Base-by-base conservation (phyloP, 2,113 vertebrate genomes). In the Chiloscyllium plagiosum region DNA sequence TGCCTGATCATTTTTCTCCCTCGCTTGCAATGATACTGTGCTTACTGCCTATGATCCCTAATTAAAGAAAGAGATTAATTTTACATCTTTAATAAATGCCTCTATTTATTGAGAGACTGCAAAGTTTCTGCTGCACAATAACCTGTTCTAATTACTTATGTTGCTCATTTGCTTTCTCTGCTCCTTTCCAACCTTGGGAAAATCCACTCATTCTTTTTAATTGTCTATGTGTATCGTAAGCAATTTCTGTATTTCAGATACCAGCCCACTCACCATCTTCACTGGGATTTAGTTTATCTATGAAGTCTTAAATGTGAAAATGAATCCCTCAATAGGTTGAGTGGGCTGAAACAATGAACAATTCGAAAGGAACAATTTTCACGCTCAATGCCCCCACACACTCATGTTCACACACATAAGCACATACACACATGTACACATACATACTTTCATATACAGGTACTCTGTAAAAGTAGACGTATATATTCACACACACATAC, bases 21-120 rank as follows among this genome's bases (percentile, higher is more conserved):
- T 22, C 19, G 89, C 37, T 66, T 66, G 17, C n/a, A n/a, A 93
- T 66, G 17, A 37, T 65, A 93, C 19, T 66, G n/a, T 19, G 8
- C 89, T 93, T n/a, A 37, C 56, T 93, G 89, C 56, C 89, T 93
- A 19, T 0, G 2, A 66, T 68, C 61, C 65, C 89, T 93, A 93
- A 93, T 93, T 93, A 93, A 61, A 93, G 87, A 52, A 90, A 66
- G 89, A 93, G 61, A 93, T 93, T 93, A 93, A 93, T 93, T 90
- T 93, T 68, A 93, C 89, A 68, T 92, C 52, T 93, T 93, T 93
- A 93, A 93, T 68, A 93, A 93, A 93, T 93, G 89, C 89, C 20
- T 93, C 56, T 93, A 65, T 93, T 93, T 93, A 93, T 33, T 42
- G 56, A 65, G 56, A 93, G 33, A 13, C 7, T 37, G 61, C 89